Base-by-base conservation (phyloP, 1,140 invertebrate genomes). In the Wasmannia auropunctata region DNA sequence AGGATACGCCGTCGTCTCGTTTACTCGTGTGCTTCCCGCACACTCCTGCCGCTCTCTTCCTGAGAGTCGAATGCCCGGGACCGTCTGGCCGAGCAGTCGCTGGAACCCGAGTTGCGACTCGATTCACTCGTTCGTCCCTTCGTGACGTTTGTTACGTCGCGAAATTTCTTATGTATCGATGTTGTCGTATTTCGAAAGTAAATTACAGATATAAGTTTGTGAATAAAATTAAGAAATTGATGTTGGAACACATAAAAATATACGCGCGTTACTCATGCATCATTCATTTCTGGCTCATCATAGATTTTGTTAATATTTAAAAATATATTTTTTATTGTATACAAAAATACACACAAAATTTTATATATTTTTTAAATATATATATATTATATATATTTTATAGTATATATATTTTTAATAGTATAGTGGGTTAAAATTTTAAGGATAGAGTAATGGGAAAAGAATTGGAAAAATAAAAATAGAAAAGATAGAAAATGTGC, bases 1-100 rank as follows among this genome's bases (percentile, higher is more conserved):
- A 88, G 90, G 90, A 92, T 91, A 93, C 72, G 90, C 87, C 56
- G 87, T 84, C 85, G 88, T 90, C 92, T 92, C 88, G 87, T 92
- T 92, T 90, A 87, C 90, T 88, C 74, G 79, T 85, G 85, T 85
- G 85, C 87, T 86, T 86, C 72, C 70, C 70, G 49, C 69, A 58
- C 56, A 88, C 74, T 72, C 3, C 19, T 63, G 25, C n/a, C 34
- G 25, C 49, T 80, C 72, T 83, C 67, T 74, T 63, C 49, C 56
- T 77, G 37, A 3, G 25, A 54, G 25, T 63, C 49, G 37, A 74
- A 54, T 54, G 62, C 43, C 16, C n/a, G 8, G 49, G n/a, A 22
- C 2, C 1, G 25, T 46, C 51, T 46, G 34, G 49, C 16, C 11
- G 2, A 11, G n/a, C n/a, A n/a, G 81, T 19, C 46, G 31, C 58